Percentiles rank a stretch among this genome's conserved stretches.
phyloP scores from a whole-genome alignment of 2,113 vertebrate genomes.

The Rissa tridactyla region DNA sequence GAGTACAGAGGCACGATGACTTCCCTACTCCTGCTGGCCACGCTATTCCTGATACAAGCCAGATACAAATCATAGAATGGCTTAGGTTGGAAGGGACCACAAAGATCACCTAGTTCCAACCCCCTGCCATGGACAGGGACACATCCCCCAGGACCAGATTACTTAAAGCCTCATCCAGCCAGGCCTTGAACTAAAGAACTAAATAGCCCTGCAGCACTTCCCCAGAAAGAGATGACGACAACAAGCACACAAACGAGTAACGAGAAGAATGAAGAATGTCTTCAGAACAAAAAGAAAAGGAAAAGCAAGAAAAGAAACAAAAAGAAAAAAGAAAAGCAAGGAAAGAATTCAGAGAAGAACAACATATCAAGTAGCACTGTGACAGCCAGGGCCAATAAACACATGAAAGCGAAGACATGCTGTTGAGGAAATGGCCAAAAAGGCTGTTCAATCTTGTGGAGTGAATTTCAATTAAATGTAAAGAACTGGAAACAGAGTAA shows the following conservation, averaged over 20 bases:
- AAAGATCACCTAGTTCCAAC: background rate
- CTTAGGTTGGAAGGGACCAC: background rate
- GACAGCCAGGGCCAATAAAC: background rate
- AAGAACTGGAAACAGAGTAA: background rate
- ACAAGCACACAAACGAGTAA: background rate
- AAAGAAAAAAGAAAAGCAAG: background rate
- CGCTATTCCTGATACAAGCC: too few species aligned
- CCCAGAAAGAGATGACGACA: background rate
- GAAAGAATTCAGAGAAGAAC: background rate
- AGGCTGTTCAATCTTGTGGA: background rate
- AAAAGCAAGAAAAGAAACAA: background rate
- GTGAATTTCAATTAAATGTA: background rate
- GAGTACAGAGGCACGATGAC: too few species aligned
- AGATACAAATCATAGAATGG: too few species aligned
- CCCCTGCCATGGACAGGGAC: background rate
- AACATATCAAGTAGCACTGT: background rate
- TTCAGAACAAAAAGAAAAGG: background rate
- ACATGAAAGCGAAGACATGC: background rate
- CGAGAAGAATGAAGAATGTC: background rate
- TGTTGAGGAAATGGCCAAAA: slow-evolving; percentile 6
- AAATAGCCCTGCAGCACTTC: background rate
- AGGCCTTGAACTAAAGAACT: background rate
- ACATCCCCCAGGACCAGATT: background rate
- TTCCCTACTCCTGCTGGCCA: too few species aligned
- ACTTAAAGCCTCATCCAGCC: background rate